Percentiles rank a stretch among this genome's conserved stretches.
These are phyloP conservation scores for Bathynomus jamesi DNA, from an alignment of 1,140 invertebrate species.

Conservation along the genomic window DNA sequence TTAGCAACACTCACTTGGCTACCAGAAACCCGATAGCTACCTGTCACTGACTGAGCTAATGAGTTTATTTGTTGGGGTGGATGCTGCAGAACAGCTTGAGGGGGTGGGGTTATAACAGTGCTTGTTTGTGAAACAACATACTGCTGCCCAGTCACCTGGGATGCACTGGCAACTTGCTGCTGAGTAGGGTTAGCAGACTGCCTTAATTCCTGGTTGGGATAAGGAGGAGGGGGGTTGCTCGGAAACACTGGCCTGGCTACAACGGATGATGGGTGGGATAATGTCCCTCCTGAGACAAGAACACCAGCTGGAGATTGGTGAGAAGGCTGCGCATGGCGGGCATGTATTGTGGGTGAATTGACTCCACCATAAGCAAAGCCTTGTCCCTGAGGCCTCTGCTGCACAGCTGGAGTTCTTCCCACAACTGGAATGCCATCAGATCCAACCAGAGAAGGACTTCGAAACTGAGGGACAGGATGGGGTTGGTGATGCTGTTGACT, in stretches of 20 bases:
- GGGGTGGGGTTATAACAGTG: conserved; percentile 7
- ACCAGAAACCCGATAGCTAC: conserved; percentile 16
- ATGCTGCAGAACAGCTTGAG: conserved; percentile 13
- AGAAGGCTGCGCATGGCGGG: conserved; percentile 43
- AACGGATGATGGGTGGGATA: neutral
- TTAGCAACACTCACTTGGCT: neutral
- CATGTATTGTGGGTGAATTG: conserved; percentile 68
- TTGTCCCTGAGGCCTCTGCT: conserved; percentile 45
- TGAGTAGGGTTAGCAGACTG: conserved; percentile 24
- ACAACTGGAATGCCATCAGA: conserved; percentile 42
- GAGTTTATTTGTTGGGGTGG: conserved; percentile 20
- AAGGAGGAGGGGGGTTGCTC: conserved; percentile 21
- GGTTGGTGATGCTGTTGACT: conserved; percentile 39
- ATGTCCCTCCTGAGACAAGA: conserved; percentile 3
- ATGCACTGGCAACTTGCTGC: conserved; percentile 7
- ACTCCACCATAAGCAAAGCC: conserved; percentile 77
- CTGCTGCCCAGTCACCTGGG: conserved; percentile 20
- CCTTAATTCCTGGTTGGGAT: conserved; percentile 25
- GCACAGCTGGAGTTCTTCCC: conserved; percentile 27
- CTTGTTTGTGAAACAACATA: conserved; percentile 13
- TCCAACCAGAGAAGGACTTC: conserved; percentile 44
- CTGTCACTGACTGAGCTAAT: conserved; percentile 12
- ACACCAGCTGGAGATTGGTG: conserved; percentile 31
- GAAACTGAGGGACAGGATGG: conserved; percentile 40
- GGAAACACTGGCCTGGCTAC: neutral